Evolutionary conservation across 2,113 vertebrate genomes (phyloP).

Genomic region (Grallaria varia): DNA sequence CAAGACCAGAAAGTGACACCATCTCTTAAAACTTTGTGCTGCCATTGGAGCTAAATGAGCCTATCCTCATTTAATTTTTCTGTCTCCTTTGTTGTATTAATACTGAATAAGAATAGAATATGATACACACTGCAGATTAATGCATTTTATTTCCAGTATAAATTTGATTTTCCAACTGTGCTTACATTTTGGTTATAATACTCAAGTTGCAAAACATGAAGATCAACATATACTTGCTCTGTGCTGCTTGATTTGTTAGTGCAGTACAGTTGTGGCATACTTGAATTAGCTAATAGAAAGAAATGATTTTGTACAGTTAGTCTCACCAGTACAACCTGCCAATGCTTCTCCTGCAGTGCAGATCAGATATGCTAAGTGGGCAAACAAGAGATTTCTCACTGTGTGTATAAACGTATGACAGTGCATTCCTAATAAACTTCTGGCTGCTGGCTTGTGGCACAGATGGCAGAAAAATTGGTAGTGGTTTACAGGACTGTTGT

Average conservation of each 20-base stretch:
- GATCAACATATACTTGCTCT: background rate
- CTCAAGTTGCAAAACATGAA: background rate
- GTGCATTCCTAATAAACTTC: background rate
- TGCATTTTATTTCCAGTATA: background rate
- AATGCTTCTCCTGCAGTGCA: background rate
- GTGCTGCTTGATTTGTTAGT: background rate
- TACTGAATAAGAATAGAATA: background rate
- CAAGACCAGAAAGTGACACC: no score
- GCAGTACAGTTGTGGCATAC: background rate
- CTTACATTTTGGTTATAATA: background rate
- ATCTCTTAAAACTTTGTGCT: background rate
- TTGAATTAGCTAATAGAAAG: conserved; percentile 1
- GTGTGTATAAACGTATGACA: background rate
- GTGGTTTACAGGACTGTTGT: background rate
- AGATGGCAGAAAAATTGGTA: background rate
- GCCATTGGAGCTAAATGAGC: background rate
- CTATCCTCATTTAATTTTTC: background rate
- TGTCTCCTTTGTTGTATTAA: background rate
- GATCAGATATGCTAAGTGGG: background rate
- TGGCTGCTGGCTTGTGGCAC: background rate
- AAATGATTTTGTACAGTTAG: background rate
- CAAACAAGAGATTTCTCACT: background rate
- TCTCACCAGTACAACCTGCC: background rate
- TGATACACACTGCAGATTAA: background rate
- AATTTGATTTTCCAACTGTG: background rate